Evolutionary conservation across 1,140 invertebrate genomes (phyloP).

Genomic region (Drosophila nebulosa): DNA sequence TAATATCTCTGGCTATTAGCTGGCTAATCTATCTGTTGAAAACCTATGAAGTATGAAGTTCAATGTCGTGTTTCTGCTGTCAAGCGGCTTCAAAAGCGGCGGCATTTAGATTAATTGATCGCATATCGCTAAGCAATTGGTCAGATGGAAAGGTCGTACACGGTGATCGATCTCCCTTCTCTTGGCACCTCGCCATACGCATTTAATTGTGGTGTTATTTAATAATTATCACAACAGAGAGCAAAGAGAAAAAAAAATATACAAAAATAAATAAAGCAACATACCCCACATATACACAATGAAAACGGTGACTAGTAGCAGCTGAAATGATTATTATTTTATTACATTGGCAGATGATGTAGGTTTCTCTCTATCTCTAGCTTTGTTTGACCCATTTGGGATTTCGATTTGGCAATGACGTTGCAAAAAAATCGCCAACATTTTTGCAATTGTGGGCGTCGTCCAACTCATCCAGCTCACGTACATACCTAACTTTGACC

Average conservation of each 20-base stretch:
- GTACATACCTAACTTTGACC: constrained; percentile 16
- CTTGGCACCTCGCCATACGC: constrained; percentile 19
- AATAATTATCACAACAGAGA: constrained; percentile 49
- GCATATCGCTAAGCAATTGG: constrained; percentile 31
- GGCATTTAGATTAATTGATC: constrained; percentile 59
- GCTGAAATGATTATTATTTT: constrained; percentile 45
- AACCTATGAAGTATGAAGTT: constrained; percentile 52
- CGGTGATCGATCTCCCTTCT: constrained; percentile 1
- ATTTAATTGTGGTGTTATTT: constrained; percentile 62
- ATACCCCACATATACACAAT: no score
- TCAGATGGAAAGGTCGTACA: constrained; percentile 12
- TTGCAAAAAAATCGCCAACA: constrained; percentile 3
- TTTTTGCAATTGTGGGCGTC: constrained; percentile 20
- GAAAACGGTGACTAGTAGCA: constrained; percentile 30
- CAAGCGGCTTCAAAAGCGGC: constrained; percentile 37
- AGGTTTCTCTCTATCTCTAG: constrained; percentile 15
- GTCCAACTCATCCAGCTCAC: constrained; percentile 34
- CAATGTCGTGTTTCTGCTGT: constrained; percentile 45
- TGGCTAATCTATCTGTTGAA: constrained; percentile 41
- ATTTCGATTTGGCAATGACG: constrained; percentile 29
- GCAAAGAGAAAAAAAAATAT: background rate
- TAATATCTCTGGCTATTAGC: constrained; percentile 46
- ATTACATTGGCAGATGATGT: constrained; percentile 34
- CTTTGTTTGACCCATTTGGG: background rate
- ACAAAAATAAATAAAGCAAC: background rate